A percentile compares a stretch with the other conserved stretches of the same genome.
phyloP scores from a whole-genome alignment of 2,888 invertebrate species.

The Acrocera orbiculus region DNA sequence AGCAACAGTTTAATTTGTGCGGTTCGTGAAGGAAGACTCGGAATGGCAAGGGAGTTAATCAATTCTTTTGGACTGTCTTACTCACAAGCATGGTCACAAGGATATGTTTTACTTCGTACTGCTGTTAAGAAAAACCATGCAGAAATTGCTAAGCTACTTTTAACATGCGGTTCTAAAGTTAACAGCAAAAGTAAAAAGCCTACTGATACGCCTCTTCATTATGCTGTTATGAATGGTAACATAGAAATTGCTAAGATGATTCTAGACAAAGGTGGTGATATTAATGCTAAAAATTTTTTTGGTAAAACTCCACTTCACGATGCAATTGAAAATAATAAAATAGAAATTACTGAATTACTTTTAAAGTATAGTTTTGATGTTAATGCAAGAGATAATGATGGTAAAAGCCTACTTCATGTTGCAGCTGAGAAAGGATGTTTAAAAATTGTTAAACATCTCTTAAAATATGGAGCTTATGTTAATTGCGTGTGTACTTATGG shows the following conservation, averaged over 20 bases:
- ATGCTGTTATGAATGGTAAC: constrained; percentile 57
- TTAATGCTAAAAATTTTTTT: constrained; percentile 57
- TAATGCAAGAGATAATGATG: constrained; percentile 70
- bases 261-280: constrained; percentile 47
- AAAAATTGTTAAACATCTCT: constrained; percentile 69
- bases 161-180: too few relatives aligned
- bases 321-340: constrained; percentile 69
- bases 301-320: constrained; percentile 73
- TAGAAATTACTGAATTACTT: constrained; percentile 74
- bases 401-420: constrained; percentile 78
- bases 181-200: too few relatives aligned
- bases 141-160: too few relatives aligned
- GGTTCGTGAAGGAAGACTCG: too few relatives aligned
- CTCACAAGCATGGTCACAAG: too few relatives aligned
- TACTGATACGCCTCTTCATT: constrained; percentile 70
- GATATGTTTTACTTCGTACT: too few relatives aligned
- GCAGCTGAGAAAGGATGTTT: constrained; percentile 86
- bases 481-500: too few relatives aligned
- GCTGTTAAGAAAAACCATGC: too few relatives aligned
- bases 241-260: constrained; percentile 51
- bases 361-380: constrained; percentile 87
- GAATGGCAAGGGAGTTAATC: too few relatives aligned
- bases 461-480: too few relatives aligned
- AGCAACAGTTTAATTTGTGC: too few relatives aligned
- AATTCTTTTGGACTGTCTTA: too few relatives aligned